Percentiles rank a stretch among this genome's conserved stretches.
Conservation (phyloP, 2,113 vertebrate genomes). For the Sander lucioperca region DNA sequence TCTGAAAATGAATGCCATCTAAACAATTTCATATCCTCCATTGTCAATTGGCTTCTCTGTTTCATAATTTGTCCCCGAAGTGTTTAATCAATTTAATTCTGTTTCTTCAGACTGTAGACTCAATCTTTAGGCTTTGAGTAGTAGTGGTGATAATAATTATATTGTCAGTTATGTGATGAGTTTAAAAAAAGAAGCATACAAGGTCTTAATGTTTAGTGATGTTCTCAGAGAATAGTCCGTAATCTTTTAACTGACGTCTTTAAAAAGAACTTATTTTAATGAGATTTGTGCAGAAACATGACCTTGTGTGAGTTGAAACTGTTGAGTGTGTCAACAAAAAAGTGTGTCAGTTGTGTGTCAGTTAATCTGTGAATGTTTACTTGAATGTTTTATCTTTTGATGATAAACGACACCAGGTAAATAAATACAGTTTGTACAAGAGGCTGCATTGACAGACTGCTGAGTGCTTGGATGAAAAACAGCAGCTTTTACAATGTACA, state of each 20-base stretch:
- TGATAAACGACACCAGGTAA: slow-evolving; percentile 20
- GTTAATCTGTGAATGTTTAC: slow-evolving; percentile 35
- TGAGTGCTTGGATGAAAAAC: background rate
- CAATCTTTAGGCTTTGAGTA: slow-evolving; percentile 4
- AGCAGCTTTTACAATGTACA: slow-evolving; percentile 27
- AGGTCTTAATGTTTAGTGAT: slow-evolving; percentile 31
- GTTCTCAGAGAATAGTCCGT: slow-evolving; percentile 34
- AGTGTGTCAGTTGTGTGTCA: slow-evolving; percentile 11
- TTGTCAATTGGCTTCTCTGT: slow-evolving; percentile 7
- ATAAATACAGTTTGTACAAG: slow-evolving; percentile 55
- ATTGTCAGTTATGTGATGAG: slow-evolving; percentile 27
- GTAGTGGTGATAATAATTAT: slow-evolving; percentile 26
- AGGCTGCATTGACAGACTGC: slow-evolving; percentile 1
- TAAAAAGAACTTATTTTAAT: background rate
- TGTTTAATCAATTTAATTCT: background rate
- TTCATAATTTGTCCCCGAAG: slow-evolving; percentile 10
- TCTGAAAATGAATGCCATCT: background rate
- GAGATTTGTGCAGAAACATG: slow-evolving; percentile 15
- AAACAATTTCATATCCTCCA: background rate
- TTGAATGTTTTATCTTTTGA: slow-evolving; percentile 20
- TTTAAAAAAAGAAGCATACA: slow-evolving; percentile 9
- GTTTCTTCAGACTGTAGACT: slow-evolving; percentile 33
- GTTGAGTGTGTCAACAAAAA: slow-evolving; percentile 8
- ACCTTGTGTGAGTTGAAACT: slow-evolving; percentile 22
- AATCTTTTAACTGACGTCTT: background rate